phyloP scores from a whole-genome alignment of 2,797 vertebrate genomes.

The Macroramphosus scolopax region DNA sequence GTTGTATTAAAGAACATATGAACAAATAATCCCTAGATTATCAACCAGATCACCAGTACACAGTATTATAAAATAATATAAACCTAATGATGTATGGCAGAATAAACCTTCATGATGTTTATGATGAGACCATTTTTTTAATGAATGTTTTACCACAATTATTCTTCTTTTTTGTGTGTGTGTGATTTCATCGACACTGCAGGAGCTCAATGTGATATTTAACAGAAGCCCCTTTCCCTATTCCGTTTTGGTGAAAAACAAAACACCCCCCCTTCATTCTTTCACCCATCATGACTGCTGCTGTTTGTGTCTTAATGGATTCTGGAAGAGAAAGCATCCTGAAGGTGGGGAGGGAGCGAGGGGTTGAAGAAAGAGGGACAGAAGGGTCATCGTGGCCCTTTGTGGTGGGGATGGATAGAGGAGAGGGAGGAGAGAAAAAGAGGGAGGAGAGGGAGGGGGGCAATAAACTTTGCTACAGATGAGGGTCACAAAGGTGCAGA shows the following conservation, averaged over 20 bases:
- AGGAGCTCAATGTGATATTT: constrained; percentile 13
- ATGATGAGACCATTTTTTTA: too few relatives aligned
- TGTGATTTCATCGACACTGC: neutral
- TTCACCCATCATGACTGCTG: constrained; percentile 35
- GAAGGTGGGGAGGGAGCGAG: constrained; percentile 64
- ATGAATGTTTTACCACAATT: too few relatives aligned
- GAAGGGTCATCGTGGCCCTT: constrained; percentile 72
- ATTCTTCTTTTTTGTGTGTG: too few relatives aligned
- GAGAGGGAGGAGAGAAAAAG: constrained; percentile 43
- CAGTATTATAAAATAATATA: too few relatives aligned
- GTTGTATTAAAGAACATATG: too few relatives aligned
- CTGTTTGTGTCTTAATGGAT: constrained; percentile 61
- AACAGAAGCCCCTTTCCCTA: neutral
- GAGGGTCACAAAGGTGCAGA: constrained; percentile 70
- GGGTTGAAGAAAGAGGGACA: constrained; percentile 63
- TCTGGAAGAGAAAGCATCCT: constrained; percentile 75
- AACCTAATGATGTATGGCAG: too few relatives aligned
- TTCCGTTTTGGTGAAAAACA: neutral
- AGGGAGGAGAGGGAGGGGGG: constrained; percentile 52
- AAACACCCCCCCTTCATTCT: constrained; percentile 22
- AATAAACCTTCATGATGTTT: too few relatives aligned
- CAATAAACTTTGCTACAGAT: constrained; percentile 67
- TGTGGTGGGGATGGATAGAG: constrained; percentile 60
- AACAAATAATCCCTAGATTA: too few relatives aligned
- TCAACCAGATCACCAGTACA: too few relatives aligned